A percentile compares a stretch with the other conserved stretches of the same genome.
Evolutionary conservation across 2,797 vertebrate species (phyloP).

Genomic region (Adelosebastes latens): DNA sequence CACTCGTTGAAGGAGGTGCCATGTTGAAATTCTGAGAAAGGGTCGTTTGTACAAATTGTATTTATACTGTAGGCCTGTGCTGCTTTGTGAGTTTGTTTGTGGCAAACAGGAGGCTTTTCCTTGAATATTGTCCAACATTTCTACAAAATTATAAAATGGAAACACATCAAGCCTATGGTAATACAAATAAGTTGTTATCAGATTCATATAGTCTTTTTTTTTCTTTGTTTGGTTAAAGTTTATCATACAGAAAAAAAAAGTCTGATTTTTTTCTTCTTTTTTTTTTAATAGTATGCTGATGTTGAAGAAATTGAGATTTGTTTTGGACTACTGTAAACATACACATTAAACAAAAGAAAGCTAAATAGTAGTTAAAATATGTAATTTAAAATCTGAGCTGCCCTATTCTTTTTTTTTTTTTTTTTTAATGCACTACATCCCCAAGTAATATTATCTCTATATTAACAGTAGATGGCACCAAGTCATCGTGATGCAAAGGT

Average conservation of each 20-base stretch:
- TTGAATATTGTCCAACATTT: not conserved
- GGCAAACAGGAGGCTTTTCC: constrained; percentile 1
- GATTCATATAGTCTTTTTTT: not conserved
- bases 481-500: constrained; percentile 72
- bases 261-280: not conserved
- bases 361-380: not conserved
- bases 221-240: not conserved
- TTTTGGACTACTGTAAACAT: not conserved
- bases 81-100: constrained; percentile 10
- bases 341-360: not conserved
- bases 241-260: not conserved
- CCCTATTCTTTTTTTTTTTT: not conserved
- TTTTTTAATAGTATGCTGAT: not conserved
- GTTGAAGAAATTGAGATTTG: not conserved
- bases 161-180: not conserved
- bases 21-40: constrained; percentile 63
- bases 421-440: constrained; percentile 8
- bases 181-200: not conserved
- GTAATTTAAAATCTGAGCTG: not conserved
- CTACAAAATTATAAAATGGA: not conserved
- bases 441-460: constrained; percentile 52
- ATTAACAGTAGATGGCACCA: constrained; percentile 88
- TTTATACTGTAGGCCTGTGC: constrained; percentile 22
- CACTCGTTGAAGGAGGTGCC: constrained; percentile 58
- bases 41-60: constrained; percentile 45